Evolutionary conservation across 1,140 invertebrate species (phyloP).

Genomic region (Polypedilum vanderplanki): DNA sequence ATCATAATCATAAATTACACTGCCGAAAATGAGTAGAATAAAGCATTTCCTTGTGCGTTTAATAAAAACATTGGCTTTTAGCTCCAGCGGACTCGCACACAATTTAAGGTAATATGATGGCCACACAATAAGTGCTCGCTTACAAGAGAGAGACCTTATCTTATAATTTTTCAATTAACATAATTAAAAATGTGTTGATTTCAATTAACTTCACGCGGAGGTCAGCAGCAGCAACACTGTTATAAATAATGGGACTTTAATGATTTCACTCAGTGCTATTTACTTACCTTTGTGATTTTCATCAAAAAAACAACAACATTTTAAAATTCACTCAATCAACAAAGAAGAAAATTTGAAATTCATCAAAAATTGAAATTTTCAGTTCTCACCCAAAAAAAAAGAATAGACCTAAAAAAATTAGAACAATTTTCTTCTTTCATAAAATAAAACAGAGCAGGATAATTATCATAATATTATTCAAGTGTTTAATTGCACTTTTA

Average conservation of each 20-base stretch:
- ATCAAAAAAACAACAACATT: not conserved
- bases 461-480: constrained; percentile 27
- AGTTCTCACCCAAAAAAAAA: not conserved
- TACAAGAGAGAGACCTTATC: constrained; percentile 15
- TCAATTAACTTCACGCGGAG: constrained; percentile 21
- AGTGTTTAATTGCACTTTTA: constrained; percentile 28
- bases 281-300: not conserved
- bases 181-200: constrained; percentile 28
- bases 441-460: not conserved
- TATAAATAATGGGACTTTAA: constrained; percentile 26
- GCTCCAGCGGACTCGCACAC: not conserved
- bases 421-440: not conserved
- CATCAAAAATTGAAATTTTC: constrained; percentile 6
- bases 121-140: not conserved
- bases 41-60: not conserved
- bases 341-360: not conserved
- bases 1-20: constrained; percentile 26
- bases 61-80: not conserved
- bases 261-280: not conserved
- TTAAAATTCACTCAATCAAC: not conserved
- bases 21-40: not conserved
- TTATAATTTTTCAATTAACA: constrained; percentile 27
- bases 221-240: not conserved
- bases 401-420: not conserved
- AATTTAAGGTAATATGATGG: not conserved